A percentile compares a stretch with the other conserved stretches of the same genome.
Evolutionary conservation across 2,888 invertebrate genomes (phyloP).

Genomic region (Labia minor): DNA sequence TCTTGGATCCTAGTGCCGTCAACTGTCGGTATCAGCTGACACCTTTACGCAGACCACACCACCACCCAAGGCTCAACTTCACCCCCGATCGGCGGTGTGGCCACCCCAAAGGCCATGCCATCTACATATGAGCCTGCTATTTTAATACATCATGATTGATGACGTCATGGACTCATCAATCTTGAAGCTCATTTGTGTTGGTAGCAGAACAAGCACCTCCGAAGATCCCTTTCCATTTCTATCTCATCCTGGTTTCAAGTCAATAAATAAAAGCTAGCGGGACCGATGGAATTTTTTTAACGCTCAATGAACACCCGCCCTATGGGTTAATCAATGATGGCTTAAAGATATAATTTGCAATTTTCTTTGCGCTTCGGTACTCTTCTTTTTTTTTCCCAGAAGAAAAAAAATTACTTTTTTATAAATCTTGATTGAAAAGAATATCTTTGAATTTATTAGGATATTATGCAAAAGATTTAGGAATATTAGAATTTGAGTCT

Average conservation of each 20-base stretch:
- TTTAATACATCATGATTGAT: constrained; percentile 8
- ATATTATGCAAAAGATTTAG: background rate
- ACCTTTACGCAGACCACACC: background rate
- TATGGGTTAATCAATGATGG: constrained; percentile 13
- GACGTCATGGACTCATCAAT: constrained; percentile 1
- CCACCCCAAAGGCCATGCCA: background rate
- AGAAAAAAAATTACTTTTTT: too few relatives aligned
- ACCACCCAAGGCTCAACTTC: background rate
- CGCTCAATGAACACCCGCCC: constrained; percentile 4
- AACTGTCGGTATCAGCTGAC: background rate
- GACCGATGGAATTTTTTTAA: constrained; percentile 9
- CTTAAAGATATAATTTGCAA: constrained; percentile 5
- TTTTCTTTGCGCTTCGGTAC: background rate
- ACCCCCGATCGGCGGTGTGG: background rate
- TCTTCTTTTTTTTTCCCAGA: background rate
- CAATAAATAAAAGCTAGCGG: constrained; percentile 13
- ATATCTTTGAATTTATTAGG: background rate
- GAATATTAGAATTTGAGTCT: too few relatives aligned
- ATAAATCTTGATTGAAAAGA: background rate
- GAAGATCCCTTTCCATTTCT: background rate
- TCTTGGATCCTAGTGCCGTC: background rate
- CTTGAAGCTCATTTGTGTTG: constrained; percentile 2
- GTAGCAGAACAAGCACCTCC: background rate
- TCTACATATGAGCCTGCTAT: background rate
- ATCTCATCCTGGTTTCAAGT: background rate